Percentiles rank a stretch among this genome's conserved stretches.
Conservation (phyloP, 2,888 invertebrate genomes). For the Polydrusus cervinus region DNA sequence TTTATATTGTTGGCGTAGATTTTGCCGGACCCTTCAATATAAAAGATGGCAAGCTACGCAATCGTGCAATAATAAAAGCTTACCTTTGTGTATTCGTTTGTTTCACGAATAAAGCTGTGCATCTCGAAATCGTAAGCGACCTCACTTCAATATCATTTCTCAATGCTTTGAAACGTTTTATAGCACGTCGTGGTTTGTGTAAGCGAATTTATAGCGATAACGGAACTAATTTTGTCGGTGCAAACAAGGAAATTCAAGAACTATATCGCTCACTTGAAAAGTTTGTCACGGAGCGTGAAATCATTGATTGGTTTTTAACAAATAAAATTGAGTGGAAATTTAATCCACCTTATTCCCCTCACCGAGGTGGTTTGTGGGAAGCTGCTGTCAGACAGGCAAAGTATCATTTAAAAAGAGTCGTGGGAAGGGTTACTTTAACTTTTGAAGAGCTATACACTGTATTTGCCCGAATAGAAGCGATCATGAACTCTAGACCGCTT, state of each 20-base stretch:
- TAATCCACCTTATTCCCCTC: constrained; percentile 32
- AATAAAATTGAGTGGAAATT: constrained; percentile 38
- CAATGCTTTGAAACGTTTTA: constrained; percentile 49
- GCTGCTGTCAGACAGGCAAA: constrained; percentile 24
- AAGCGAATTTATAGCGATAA: constrained; percentile 48
- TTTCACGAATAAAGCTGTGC: constrained; percentile 45
- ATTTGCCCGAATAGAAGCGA: too few relatives aligned
- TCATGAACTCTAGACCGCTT: too few relatives aligned
- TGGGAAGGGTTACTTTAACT: constrained; percentile 26
- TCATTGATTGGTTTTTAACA: constrained; percentile 15
- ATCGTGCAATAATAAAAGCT: constrained; percentile 36
- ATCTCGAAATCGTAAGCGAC: constrained; percentile 47
- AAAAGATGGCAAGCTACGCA: constrained; percentile 41
- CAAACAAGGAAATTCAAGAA: constrained; percentile 40
- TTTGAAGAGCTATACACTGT: constrained; percentile 31
- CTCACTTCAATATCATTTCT: constrained; percentile 43
- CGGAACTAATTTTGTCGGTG: constrained; percentile 49
- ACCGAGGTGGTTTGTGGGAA: constrained; percentile 32
- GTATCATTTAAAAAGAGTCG: constrained; percentile 26
- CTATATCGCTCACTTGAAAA: constrained; percentile 17
- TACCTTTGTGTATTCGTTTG: constrained; percentile 53
- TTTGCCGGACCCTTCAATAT: constrained; percentile 49
- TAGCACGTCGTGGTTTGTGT: constrained; percentile 41
- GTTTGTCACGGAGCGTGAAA: constrained; percentile 27
- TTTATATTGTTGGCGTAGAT: constrained; percentile 47